These are phyloP conservation scores for Pavo muticus DNA, from an alignment of 2,113 vertebrate species.

Conservation along the genomic window DNA sequence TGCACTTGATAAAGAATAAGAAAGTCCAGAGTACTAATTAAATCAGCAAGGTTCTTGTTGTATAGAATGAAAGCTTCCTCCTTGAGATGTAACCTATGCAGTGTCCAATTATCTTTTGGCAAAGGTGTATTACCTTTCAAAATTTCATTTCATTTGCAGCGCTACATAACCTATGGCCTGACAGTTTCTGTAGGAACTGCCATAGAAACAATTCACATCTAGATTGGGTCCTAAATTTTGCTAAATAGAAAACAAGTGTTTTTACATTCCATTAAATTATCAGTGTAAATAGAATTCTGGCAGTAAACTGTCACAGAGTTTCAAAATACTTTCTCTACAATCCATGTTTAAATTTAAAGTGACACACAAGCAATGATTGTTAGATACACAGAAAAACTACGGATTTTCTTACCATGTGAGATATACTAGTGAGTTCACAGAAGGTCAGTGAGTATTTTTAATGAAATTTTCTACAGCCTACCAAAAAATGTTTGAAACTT, in stretches of 20 bases:
- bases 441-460: background rate
- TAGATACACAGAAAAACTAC: background rate
- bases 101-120: conserved; percentile 20
- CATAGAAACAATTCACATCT: background rate
- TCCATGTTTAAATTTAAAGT: conserved; percentile 13
- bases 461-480: background rate
- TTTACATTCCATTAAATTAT: conserved; percentile 9
- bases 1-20: background rate
- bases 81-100: background rate
- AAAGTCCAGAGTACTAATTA: background rate
- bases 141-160: background rate
- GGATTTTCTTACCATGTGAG: conserved; percentile 16
- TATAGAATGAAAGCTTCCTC: background rate
- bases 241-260: conserved; percentile 1
- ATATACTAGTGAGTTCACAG: background rate
- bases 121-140: background rate
- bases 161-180: background rate
- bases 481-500: background rate
- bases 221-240: background rate
- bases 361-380: background rate
- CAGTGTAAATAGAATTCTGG: conserved; percentile 7
- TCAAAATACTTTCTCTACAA: conserved; percentile 15
- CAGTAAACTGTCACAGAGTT: conserved; percentile 3
- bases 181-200: background rate
- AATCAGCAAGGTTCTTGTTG: conserved; percentile 24